These are phyloP conservation scores for Nephotettix cincticeps DNA, from an alignment of 1,140 invertebrate species.

Conservation along the genomic window DNA sequence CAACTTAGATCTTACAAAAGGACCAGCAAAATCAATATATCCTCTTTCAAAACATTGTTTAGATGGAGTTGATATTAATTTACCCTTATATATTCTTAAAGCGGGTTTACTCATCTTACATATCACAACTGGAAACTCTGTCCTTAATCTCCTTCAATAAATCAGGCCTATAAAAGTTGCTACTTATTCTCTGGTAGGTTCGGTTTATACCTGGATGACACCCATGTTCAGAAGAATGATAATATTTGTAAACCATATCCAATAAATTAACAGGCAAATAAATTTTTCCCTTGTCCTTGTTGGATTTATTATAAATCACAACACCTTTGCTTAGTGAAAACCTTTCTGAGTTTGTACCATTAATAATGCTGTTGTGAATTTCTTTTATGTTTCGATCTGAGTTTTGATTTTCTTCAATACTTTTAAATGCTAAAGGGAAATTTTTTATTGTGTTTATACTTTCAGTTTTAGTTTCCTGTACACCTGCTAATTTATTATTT, in stretches of 20 bases:
- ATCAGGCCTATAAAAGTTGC: neutral
- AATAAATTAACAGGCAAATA: neutral
- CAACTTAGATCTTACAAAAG: neutral
- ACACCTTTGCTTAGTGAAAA: neutral
- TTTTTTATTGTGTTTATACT: neutral
- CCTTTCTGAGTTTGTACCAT: neutral
- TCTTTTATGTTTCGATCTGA: neutral
- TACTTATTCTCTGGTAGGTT: slow-evolving; percentile 1
- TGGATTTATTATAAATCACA: neutral
- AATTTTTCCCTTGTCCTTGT: neutral
- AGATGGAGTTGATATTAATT: neutral
- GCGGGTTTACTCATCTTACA: slow-evolving; percentile 6
- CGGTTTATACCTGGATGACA: neutral
- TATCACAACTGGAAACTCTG: neutral
- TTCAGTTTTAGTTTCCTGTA: neutral
- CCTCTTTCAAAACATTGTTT: slow-evolving; percentile 6
- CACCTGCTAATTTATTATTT: too few species aligned
- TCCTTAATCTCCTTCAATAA: neutral
- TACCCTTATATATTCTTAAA: neutral
- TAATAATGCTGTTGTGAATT: neutral
- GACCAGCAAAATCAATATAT: neutral
- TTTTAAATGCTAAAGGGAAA: neutral
- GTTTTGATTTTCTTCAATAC: neutral
- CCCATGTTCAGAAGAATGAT: neutral
- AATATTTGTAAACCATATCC: neutral